Evolutionary conservation across 2,113 vertebrate species (phyloP).

Genomic region (Lepisosteus oculatus): DNA sequence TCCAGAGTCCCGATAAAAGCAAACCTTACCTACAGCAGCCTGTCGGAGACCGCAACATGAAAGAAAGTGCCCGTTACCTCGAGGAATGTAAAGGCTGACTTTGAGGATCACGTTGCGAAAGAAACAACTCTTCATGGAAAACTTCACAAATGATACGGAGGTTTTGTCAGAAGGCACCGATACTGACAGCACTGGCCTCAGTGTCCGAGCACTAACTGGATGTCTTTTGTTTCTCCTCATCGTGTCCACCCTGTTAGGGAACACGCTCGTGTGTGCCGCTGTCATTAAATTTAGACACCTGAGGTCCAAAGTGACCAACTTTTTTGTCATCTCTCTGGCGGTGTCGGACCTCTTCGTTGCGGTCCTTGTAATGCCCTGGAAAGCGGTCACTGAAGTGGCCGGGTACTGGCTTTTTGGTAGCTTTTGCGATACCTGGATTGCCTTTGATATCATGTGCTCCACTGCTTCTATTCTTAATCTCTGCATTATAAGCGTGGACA

Average conservation of each 20-base stretch:
- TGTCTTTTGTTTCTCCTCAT: conserved; percentile 67
- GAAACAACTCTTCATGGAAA: conserved; percentile 34
- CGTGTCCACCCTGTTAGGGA: conserved; percentile 68
- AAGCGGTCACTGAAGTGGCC: conserved; percentile 65
- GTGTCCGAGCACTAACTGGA: conserved; percentile 58
- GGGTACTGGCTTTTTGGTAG: conserved; percentile 69
- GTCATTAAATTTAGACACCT: conserved; percentile 65
- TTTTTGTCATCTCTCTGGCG: conserved; percentile 72
- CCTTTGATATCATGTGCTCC: conserved; percentile 77
- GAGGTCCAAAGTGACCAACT: conserved; percentile 70
- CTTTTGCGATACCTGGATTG: conserved; percentile 76
- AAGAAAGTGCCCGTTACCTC: not conserved
- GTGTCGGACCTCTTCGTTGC: conserved; percentile 73
- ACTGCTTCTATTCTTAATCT: conserved; percentile 75
- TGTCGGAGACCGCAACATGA: not conserved
- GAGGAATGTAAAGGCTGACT: not conserved
- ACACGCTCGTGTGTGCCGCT: conserved; percentile 63
- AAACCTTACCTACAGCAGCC: not conserved
- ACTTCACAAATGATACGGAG: conserved; percentile 26
- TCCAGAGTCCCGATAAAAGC: not conserved
- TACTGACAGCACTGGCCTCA: conserved; percentile 24
- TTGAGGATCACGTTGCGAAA: conserved; percentile 2
- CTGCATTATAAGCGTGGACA: conserved; percentile 77
- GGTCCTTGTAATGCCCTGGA: conserved; percentile 75
- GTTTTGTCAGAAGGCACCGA: conserved; percentile 22